Base-by-base conservation (phyloP, 2,888 invertebrate genomes). In the Cerceris rybyensis region DNA sequence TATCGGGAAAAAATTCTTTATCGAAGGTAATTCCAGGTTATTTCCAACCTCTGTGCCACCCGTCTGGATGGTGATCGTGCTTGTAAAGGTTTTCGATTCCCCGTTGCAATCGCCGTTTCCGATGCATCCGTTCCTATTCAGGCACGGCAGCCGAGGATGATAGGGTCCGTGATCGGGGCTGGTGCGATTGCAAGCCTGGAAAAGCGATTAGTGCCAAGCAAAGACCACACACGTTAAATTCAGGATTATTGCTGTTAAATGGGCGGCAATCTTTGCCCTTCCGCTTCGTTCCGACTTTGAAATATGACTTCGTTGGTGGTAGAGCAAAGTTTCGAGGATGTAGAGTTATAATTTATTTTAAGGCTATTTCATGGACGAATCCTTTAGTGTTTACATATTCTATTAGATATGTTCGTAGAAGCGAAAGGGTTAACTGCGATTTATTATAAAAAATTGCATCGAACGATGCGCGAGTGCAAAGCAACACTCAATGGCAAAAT, bases 121-220 rank as follows among this genome's bases (percentile, higher is more conserved):
- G 75, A 79, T 74, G 82, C 65, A 82, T 73, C 86, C 88, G 72
- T 88, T 88, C 43, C 54, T 77, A 58, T 81, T 71, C 49, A 57
- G 58, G 28, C 76, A 28, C 42, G 75, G 55, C 49, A 71, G 78
- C 63, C 70, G 72, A 14, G 72, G 75, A 59, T 70, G 82, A 43
- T 75, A 78, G 63, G 42, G 77, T 71, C 84, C 84, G 55, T 75
- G 80, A 83, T 87, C 90, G 69, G 85, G 87, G 70, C 87, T 88
- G 80, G 85, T 77, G 66, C 87, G 90, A 84, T 87, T 83, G 86
- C 82, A 86, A 61, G 84, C 88, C 91, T 91, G 90, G 50, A 92
- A 92, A 92, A 91, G 90, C 89, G 88, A 89, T 92, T 90, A 91
- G 90, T 91, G 83, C 87, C 88, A 83, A 87, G 87, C 88, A 83